Conservation (phyloP, 2,888 invertebrate species). For the Latrodectus elegans region DNA sequence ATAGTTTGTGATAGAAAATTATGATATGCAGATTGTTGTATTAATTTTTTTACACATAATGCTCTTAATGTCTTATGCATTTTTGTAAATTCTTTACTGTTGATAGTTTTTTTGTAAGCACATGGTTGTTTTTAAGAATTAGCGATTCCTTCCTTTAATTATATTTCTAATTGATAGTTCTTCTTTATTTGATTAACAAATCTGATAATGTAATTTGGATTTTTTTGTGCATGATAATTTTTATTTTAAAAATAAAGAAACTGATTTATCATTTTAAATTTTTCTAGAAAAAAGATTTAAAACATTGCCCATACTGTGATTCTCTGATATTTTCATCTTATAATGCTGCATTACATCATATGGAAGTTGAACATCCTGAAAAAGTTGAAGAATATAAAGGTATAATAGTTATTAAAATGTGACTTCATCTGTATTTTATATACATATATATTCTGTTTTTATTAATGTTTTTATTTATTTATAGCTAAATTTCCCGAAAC, state of each 20-base stretch:
- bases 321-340: conserved; percentile 47
- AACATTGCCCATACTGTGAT: conserved; percentile 51
- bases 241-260: background rate
- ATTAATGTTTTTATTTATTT: conserved; percentile 11
- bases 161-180: too few species aligned
- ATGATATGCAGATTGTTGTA: too few species aligned
- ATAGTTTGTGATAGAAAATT: too few species aligned
- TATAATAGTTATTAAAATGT: background rate
- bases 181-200: too few species aligned
- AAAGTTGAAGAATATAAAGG: conserved; percentile 59
- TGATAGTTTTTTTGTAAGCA: too few species aligned
- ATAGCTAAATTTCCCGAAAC: conserved; percentile 10
- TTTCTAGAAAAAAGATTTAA: conserved; percentile 36
- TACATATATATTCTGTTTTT: background rate
- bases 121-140: too few species aligned
- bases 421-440: background rate
- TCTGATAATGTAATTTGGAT: too few species aligned
- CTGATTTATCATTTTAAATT: background rate
- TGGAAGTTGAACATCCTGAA: conserved; percentile 65
- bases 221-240: too few species aligned
- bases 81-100: too few species aligned
- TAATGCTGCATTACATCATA: conserved; percentile 53
- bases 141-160: too few species aligned
- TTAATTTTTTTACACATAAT: too few species aligned
- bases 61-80: too few species aligned